A percentile compares a stretch with the other conserved stretches of the same genome.
Evolutionary conservation across 2,113 vertebrate species (phyloP).

Genomic region (Ptychochromis oligacanthus): DNA sequence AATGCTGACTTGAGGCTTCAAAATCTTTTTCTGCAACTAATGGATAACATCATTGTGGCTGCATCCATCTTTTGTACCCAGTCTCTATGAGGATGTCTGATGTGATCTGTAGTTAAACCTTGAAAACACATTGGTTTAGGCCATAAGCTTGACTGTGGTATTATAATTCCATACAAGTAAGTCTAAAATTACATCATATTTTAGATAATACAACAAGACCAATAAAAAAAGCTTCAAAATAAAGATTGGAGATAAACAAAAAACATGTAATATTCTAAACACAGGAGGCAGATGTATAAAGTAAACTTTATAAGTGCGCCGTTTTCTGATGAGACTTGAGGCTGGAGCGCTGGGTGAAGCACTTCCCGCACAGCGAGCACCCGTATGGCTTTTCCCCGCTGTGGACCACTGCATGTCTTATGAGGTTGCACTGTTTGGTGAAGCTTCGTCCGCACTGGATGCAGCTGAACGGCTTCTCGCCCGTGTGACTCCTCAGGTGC

Average conservation of each 20-base stretch:
- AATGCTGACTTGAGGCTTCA: no score
- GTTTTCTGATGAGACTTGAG: conserved; percentile 77
- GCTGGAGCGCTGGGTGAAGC: conserved; percentile 77
- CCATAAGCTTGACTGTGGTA: background rate
- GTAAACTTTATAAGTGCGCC: conserved; percentile 27
- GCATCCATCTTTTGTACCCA: background rate
- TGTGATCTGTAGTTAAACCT: no score
- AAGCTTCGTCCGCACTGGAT: conserved; percentile 75
- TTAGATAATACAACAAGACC: background rate
- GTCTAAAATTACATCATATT: background rate
- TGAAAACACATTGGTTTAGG: background rate
- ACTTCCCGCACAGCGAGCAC: conserved; percentile 73
- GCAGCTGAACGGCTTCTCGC: conserved; percentile 78
- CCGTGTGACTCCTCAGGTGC: conserved; percentile 79
- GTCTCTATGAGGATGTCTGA: background rate
- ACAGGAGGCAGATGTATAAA: background rate
- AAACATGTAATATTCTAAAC: background rate
- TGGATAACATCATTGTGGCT: background rate
- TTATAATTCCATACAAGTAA: background rate
- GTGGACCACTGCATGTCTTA: conserved; percentile 76
- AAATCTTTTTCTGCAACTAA: no score
- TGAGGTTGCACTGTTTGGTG: conserved; percentile 80
- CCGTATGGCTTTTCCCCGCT: conserved; percentile 74
- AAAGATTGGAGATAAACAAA: no score
- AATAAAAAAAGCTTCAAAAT: background rate